Base-by-base conservation (phyloP, 1,140 invertebrate species). In the Drusus annulatus region DNA sequence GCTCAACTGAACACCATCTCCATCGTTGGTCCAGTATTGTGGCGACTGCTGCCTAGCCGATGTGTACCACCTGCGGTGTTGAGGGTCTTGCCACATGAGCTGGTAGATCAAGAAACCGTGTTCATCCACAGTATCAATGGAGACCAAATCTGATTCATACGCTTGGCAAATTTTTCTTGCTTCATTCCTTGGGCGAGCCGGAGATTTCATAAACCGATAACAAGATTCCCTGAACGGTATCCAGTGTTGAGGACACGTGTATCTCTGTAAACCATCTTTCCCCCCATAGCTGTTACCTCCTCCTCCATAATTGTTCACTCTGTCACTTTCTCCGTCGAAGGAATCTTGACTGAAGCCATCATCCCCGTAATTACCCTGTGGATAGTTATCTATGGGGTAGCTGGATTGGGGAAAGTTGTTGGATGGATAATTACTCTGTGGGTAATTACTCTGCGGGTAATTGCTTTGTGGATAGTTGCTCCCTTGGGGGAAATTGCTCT, bases 201-300 rank as follows among this genome's bases (percentile, higher is more conserved):
- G 96, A 25, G 95, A 97, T 84, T 96, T 95, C 2, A 96, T 95
- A 85, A 98, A 98, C 60, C 95, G 91, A 87, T 97, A 98, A 88
- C 97, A 98, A 0, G 93, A 93, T 25, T 83, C 82, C 81, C 93
- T 91, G 85, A 92, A 96, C 16, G 91, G 91, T 25, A 94, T 88
- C 96, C 96, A 98, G 86, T 96, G 91, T 68, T 94, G 93, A 0
- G 96, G 96, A 88, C 97, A 98, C 80, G 89, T 87, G 75, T 91
- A 90, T 28, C 85, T 71, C 45, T 89, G 87, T 58, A 90, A 88
- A 36, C 87, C 87, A 69, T 87, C 88, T 83, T 88, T 86, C 77
- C 88, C 85, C 5, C 86, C 87, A 19, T 87, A 88, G 60, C 87
- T 88, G 69, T 86, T 88, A 19, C 83, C 85, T 1, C 86, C 86